phyloP scores from a whole-genome alignment of 2,888 invertebrate species.

The Bhutanitis thaidina region DNA sequence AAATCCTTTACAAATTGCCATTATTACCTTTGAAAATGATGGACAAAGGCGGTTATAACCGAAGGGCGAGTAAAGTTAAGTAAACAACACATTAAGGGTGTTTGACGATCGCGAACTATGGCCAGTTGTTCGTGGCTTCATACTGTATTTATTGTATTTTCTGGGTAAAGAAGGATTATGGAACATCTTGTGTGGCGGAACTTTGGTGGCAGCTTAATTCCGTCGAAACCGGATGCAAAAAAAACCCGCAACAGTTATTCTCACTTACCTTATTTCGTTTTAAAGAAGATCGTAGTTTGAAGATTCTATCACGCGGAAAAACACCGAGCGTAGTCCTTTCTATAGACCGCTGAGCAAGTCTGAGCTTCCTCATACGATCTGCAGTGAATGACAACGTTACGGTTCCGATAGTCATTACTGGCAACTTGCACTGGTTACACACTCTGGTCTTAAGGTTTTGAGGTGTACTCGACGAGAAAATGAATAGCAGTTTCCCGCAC shows the following conservation, averaged over 20 bases:
- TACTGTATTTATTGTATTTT: constrained; percentile 58
- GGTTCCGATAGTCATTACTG: too few species aligned
- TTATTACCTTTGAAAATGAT: constrained; percentile 41
- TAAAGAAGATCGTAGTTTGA: too few species aligned
- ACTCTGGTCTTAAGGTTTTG: too few species aligned
- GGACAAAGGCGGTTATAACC: constrained; percentile 56
- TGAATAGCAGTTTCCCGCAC: too few species aligned
- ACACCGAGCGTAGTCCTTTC: too few species aligned
- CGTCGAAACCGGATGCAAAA: constrained; percentile 43
- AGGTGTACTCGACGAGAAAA: too few species aligned
- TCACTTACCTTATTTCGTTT: too few species aligned
- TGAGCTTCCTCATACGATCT: too few species aligned
- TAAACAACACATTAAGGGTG: constrained; percentile 65
- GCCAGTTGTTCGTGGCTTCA: constrained; percentile 45
- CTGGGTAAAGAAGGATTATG: constrained; percentile 56
- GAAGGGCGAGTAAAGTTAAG: constrained; percentile 50
- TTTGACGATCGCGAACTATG: constrained; percentile 54
- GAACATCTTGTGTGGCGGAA: constrained; percentile 65
- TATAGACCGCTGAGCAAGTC: too few species aligned
- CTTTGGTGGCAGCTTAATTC: constrained; percentile 44
- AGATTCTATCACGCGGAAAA: too few species aligned
- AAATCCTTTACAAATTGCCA: constrained; percentile 42
- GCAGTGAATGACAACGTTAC: too few species aligned
- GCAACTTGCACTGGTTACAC: too few species aligned
- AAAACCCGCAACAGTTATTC: not conserved